A percentile compares a stretch with the other conserved stretches of the same genome.
Evolutionary conservation across 2,113 vertebrate species (phyloP).

Genomic region (Amazona guildingii): DNA sequence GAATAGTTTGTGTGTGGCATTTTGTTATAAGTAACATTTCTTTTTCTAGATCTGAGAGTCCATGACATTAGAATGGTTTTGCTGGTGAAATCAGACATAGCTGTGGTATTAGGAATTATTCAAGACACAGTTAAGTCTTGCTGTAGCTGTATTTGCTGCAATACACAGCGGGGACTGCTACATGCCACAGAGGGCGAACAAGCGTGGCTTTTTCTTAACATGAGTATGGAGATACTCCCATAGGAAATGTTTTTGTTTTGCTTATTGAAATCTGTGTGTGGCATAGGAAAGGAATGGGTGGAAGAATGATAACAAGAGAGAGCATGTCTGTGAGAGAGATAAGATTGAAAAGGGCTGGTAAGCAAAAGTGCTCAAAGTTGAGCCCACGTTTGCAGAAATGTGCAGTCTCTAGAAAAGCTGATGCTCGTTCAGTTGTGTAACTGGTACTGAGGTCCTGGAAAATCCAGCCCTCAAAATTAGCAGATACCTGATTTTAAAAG

Average conservation of each 20-base stretch:
- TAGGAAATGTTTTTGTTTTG: slow-evolving; percentile 33
- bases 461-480: background rate
- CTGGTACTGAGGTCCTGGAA: background rate
- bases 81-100: slow-evolving; percentile 33
- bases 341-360: slow-evolving; percentile 50
- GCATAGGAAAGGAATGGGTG: slow-evolving; percentile 18
- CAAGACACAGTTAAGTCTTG: slow-evolving; percentile 12
- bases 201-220: slow-evolving; percentile 38
- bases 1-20: background rate
- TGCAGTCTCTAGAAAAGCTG: slow-evolving; percentile 2
- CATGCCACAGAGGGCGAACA: slow-evolving; percentile 33
- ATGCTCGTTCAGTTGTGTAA: background rate
- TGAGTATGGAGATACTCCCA: slow-evolving; percentile 17
- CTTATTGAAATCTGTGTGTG: slow-evolving; percentile 32
- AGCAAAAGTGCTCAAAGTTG: slow-evolving; percentile 26
- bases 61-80: background rate
- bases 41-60: background rate
- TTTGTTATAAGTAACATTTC: background rate
- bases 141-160: slow-evolving; percentile 46
- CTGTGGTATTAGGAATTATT: slow-evolving; percentile 55
- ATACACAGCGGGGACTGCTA: slow-evolving; percentile 33
- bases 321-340: slow-evolving; percentile 31
- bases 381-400: background rate
- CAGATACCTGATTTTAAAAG: background rate
- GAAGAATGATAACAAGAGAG: slow-evolving; percentile 54